Base-by-base conservation (phyloP, 2,888 invertebrate species). In the Teinopalpus imperialis region DNA sequence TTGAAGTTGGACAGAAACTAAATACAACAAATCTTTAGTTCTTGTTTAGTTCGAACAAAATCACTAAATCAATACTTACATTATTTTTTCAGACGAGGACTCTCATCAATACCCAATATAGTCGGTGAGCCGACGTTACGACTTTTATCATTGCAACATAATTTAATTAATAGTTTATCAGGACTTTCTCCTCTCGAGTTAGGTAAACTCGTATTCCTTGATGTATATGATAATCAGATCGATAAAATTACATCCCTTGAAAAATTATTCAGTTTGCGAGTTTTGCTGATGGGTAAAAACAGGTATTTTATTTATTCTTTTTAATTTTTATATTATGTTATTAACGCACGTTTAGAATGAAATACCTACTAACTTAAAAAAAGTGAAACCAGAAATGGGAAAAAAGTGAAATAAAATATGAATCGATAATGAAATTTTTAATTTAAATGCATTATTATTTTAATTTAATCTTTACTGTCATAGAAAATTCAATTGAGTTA, bases 161-260 rank as follows among this genome's bases (percentile, higher is more conserved):
- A 98, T 88, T 90, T 96, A 64, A 94, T 98, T 50, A 94, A 91
- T 51, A 92, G 91, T 64, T 90, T 96, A 55, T 91, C 94, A 49
- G 93, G 93, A 41, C 64, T 92, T 44, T 75, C 75, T 16, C 68
- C 85, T 10, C 68, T 89, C 12, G 89, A 89, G 55, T 90, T 96
- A 55, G 92, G 92, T 10, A 93, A 94, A 77, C 89, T 98, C 47
- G 97, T 98, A 9, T 98, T 98, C 75, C 91, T 98, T 47, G 98
- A 98, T 81, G 90, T 98, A 45, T 98, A 98, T 71, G 97, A 98
- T 80, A 98, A 98, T 82, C 97, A 97, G 78, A 93, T 98, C 51
- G 97, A 97, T 56, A 93, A 93, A 69, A 94, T 98, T 50, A 92
- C 92, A 44, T 94, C 93, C 43, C 87, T 98, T 48, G 93, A 94